These are phyloP conservation scores for Arothron firmamentum DNA, from an alignment of 2,113 vertebrate species.

Conservation along the genomic window DNA sequence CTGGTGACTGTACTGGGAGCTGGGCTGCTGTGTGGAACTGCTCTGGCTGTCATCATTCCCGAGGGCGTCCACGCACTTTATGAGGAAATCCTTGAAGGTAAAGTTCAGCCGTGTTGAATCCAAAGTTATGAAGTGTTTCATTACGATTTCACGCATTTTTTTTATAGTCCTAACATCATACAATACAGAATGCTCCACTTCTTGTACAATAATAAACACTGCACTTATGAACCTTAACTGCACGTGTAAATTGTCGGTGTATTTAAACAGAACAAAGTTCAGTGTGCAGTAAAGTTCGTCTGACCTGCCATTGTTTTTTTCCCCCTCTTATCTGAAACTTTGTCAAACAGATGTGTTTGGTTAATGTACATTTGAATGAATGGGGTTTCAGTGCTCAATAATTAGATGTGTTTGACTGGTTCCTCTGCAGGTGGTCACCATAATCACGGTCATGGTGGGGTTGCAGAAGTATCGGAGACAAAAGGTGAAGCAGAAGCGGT, in stretches of 20 bases:
- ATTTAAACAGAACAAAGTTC: constrained; percentile 39
- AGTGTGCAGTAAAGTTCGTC: background rate
- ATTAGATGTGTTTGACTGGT: background rate
- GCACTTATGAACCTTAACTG: no score
- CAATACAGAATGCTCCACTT: no score
- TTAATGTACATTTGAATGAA: background rate
- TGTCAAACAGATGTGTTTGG: constrained; percentile 17
- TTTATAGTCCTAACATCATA: no score
- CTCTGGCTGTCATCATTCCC: constrained; percentile 94
- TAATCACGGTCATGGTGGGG: constrained; percentile 73
- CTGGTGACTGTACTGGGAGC: constrained; percentile 94
- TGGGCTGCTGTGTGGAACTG: constrained; percentile 94
- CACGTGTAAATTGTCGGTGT: background rate
- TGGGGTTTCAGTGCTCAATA: background rate
- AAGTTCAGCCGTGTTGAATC: constrained; percentile 16
- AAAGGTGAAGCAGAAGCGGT: constrained; percentile 52
- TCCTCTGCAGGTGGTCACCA: constrained; percentile 78
- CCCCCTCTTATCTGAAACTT: background rate
- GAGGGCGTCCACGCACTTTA: constrained; percentile 98
- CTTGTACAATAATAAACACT: no score
- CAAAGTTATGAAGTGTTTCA: background rate
- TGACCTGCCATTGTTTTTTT: background rate
- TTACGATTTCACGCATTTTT: no score
- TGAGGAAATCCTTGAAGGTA: constrained; percentile 93
- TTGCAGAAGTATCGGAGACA: constrained; percentile 73